A percentile compares a stretch with the other conserved stretches of the same genome.
These are phyloP conservation scores for Talpa occidentalis DNA, from an alignment of 2,113 vertebrate species.

Conservation along the genomic window DNA sequence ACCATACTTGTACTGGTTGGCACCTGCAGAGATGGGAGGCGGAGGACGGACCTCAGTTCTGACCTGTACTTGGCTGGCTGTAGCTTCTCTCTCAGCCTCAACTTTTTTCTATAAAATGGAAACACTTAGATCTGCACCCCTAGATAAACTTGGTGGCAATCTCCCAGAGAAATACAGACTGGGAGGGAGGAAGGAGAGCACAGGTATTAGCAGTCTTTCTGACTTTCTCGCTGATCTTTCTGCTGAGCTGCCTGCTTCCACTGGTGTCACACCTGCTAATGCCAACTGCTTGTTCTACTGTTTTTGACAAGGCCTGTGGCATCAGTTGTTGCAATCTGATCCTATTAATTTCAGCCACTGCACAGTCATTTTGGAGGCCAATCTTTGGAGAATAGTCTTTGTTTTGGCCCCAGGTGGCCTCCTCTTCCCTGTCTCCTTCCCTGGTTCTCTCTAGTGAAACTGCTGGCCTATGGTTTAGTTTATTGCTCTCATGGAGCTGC, in stretches of 20 bases:
- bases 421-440: background rate
- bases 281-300: no score
- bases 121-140: background rate
- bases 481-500: background rate
- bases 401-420: background rate
- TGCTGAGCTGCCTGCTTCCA: no score
- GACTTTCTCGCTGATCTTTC: no score
- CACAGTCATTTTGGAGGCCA: no score
- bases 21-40: conserved; percentile 84
- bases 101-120: background rate
- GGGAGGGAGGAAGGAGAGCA: background rate
- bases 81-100: background rate
- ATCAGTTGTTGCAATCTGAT: no score
- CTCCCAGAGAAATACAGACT: background rate
- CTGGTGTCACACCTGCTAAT: no score
- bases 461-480: background rate
- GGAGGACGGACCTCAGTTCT: background rate
- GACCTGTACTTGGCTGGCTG: background rate
- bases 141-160: background rate
- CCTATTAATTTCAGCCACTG: no score
- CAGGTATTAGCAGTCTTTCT: background rate
- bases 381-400: background rate
- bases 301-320: no score
- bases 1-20: conserved; percentile 96
- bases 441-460: background rate